These are phyloP conservation scores for Campylomormyrus tamandua DNA, from an alignment of 2,113 vertebrate genomes.

Conservation along the genomic window DNA sequence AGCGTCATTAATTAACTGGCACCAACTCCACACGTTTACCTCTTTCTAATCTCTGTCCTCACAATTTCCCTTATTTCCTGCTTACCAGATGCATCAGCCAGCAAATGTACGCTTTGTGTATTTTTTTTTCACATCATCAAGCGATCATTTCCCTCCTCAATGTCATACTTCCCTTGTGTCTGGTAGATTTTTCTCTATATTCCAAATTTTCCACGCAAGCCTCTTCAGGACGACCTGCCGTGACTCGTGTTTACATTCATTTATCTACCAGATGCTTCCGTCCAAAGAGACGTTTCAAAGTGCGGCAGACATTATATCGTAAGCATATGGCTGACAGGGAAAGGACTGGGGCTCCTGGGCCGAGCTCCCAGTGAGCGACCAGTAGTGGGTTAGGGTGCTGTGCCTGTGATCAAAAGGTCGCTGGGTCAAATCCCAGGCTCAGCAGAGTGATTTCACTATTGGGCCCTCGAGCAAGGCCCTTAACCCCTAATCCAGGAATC, in stretches of 20 bases:
- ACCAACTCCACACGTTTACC: neutral
- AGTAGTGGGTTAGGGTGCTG: neutral
- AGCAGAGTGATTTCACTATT: neutral
- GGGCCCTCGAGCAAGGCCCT: neutral
- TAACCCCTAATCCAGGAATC: neutral
- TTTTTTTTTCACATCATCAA: neutral
- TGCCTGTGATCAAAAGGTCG: neutral
- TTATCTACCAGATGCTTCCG: neutral
- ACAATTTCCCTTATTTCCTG: neutral
- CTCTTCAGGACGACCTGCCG: neutral
- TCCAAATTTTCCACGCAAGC: neutral
- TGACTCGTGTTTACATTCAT: neutral
- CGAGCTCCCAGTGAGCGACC: neutral
- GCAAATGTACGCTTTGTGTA: neutral
- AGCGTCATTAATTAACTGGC: conserved; percentile 19
- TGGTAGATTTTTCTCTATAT: neutral
- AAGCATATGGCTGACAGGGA: neutral
- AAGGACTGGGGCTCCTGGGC: neutral
- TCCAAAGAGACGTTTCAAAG: neutral
- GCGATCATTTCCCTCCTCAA: neutral
- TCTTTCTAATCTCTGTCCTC: neutral
- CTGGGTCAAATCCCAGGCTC: neutral
- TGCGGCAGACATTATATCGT: neutral
- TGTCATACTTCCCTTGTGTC: neutral
- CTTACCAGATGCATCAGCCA: neutral